Evolutionary conservation across 2,888 invertebrate genomes (phyloP).

Genomic region (Slavum lentiscoides): DNA sequence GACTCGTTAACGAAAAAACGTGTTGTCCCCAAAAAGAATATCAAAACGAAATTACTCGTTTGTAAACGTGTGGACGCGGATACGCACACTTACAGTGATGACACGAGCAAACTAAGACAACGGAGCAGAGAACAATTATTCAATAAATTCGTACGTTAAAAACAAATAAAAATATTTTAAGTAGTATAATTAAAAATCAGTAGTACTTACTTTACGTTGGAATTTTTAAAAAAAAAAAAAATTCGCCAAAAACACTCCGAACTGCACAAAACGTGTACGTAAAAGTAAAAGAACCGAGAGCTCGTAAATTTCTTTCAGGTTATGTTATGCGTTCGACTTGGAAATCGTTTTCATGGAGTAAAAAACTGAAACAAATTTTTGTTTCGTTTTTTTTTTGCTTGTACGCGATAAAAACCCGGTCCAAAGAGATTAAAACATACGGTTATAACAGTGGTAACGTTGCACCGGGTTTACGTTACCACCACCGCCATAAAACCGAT

Average conservation of each 20-base stretch:
- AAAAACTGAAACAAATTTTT: background rate
- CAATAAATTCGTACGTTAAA: background rate
- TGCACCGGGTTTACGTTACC: too few relatives aligned
- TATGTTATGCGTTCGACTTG: constrained; percentile 18
- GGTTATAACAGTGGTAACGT: too few relatives aligned
- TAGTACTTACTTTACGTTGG: constrained; percentile 20
- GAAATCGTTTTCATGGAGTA: constrained; percentile 14
- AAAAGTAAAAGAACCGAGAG: constrained; percentile 27
- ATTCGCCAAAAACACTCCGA: background rate
- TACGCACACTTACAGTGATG: too few relatives aligned
- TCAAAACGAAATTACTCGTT: too few relatives aligned
- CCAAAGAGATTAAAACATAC: too few relatives aligned
- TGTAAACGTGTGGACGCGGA: too few relatives aligned
- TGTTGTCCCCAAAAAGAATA: too few relatives aligned
- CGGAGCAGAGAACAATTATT: background rate
- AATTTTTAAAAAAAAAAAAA: background rate
- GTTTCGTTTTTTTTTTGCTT: background rate
- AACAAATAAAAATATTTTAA: background rate
- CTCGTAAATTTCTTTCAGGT: background rate
- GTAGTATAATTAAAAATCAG: background rate
- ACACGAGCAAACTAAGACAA: too few relatives aligned
- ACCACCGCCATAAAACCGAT: too few relatives aligned
- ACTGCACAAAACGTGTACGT: constrained; percentile 36
- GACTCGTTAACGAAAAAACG: too few relatives aligned
- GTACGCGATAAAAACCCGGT: too few relatives aligned